phyloP scores from a whole-genome alignment of 2,888 invertebrate genomes.

The Tachina fera region DNA sequence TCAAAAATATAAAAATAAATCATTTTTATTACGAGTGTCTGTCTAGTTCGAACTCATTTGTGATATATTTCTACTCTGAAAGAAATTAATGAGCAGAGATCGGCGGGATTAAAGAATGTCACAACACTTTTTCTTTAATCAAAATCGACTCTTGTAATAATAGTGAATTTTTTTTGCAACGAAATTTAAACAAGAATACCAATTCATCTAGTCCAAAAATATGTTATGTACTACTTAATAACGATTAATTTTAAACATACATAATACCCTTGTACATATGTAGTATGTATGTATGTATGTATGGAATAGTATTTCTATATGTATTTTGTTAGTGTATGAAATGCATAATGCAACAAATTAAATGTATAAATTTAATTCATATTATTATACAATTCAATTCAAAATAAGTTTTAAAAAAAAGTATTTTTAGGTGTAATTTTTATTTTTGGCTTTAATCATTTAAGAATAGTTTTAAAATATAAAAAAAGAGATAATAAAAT shows the following conservation, averaged over 20 bases:
- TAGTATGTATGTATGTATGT: too few species aligned
- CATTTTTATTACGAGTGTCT: too few species aligned
- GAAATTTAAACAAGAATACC: constrained; percentile 7
- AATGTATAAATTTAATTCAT: constrained; percentile 25
- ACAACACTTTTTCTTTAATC: too few species aligned
- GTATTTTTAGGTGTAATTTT: constrained; percentile 58
- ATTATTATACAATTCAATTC: constrained; percentile 6
- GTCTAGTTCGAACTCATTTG: too few species aligned
- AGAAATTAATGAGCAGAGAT: too few species aligned
- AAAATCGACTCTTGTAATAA: too few species aligned
- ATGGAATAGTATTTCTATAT: not conserved
- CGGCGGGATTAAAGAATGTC: too few species aligned
- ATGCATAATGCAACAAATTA: constrained; percentile 13
- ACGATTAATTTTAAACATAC: constrained; percentile 19
- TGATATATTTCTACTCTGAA: too few species aligned
- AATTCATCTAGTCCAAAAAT: constrained; percentile 66
- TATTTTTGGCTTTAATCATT: constrained; percentile 51
- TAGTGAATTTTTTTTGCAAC: not conserved
- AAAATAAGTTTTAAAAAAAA: constrained; percentile 38
- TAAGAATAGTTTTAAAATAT: constrained; percentile 41
- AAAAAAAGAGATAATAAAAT: constrained; percentile 15
- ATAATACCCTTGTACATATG: not conserved
- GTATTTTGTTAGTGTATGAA: constrained; percentile 21
- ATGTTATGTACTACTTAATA: constrained; percentile 65
- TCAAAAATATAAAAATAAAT: not conserved